A percentile compares a stretch with the other conserved stretches of the same genome.
phyloP scores from a whole-genome alignment of 2,888 invertebrate species.

The Yponomeuta plumbellus region DNA sequence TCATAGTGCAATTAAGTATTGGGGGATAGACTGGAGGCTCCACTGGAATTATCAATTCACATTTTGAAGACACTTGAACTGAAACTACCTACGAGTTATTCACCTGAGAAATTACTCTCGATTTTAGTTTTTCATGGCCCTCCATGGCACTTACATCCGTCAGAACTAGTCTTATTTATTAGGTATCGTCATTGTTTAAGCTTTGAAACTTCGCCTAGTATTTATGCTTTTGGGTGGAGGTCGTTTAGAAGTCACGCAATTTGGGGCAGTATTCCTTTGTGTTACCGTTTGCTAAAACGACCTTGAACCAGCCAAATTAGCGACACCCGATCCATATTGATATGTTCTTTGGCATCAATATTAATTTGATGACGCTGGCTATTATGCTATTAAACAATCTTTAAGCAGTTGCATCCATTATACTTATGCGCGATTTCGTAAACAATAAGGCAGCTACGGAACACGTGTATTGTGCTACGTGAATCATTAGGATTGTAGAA shows the following conservation, averaged over 20 bases:
- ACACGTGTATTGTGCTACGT: conserved; percentile 72
- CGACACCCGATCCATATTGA: background rate
- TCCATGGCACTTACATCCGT: too few relatives aligned
- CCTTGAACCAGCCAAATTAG: conserved; percentile 15
- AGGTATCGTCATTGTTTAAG: too few relatives aligned
- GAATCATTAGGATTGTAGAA: conserved; percentile 62
- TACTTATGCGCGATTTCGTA: conserved; percentile 24
- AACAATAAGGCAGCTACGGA: conserved; percentile 45
- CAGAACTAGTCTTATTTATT: too few relatives aligned
- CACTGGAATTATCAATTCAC: too few relatives aligned
- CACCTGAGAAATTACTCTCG: too few relatives aligned
- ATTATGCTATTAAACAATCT: conserved; percentile 14
- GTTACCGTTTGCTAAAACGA: conserved; percentile 3
- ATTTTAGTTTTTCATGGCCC: too few relatives aligned
- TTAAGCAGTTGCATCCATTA: conserved; percentile 23
- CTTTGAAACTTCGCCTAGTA: too few relatives aligned
- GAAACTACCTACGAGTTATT: too few relatives aligned
- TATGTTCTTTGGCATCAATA: conserved; percentile 4
- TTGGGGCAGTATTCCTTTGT: background rate
- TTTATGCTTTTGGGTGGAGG: too few relatives aligned
- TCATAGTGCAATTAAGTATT: too few relatives aligned
- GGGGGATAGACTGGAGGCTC: too few relatives aligned
- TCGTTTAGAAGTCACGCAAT: background rate
- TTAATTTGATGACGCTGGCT: conserved; percentile 7
- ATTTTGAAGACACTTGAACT: too few relatives aligned